Base-by-base conservation (phyloP, 2,113 vertebrate genomes). In the Aleadryas rufinucha region DNA sequence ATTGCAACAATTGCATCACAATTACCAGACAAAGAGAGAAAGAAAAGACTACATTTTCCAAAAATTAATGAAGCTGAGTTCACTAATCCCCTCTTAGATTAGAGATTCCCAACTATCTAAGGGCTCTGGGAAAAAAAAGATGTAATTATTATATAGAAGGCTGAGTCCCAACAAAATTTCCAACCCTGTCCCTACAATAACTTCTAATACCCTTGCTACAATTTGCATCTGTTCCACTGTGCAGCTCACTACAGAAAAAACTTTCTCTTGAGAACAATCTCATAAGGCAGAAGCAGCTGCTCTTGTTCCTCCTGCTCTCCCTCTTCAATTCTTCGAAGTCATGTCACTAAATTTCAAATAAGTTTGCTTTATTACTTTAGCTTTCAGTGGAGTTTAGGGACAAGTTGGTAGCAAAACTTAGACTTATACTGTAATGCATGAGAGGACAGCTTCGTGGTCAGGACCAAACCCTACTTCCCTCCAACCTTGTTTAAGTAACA, bases 241-340 rank as follows among this genome's bases (percentile, higher is more conserved):
- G 47, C 56, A 88, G 71, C 52, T 90, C 78, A 70, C 79, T 93
- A 83, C 66, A 96, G 88, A 89, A 92, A 84, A 79, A 80, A 72
- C 84, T 96, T 94, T 77, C 96, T 96, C 96, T 53, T 0, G 97
- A 98, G 95, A 94, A 92, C 83, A 92, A 88, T 92, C 86, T 97
- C 96, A 95, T 96, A 95, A 96, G 94, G 50, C 96, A 93, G 74
- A 89, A 96, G 86, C 98, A 98, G 96, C 97, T 98, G 98, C 89
- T 97, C 44, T 63, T 91, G 95, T 87, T 96, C 87, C 87, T 96
- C 79, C 57, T 82, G 35, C 69, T 96, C 59, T 96, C 89, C 93
- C 96, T 95, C 30, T 91, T 79, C 93, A 85, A 87, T 94, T 97
- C 95, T 97, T 95, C 89, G 89, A 81, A 96, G 92, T 84, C 6